Evolutionary conservation across 1,140 invertebrate genomes (phyloP), one percentile per base, ranked within the genome.

Genomic region (Cotesia chilonis): DNA sequence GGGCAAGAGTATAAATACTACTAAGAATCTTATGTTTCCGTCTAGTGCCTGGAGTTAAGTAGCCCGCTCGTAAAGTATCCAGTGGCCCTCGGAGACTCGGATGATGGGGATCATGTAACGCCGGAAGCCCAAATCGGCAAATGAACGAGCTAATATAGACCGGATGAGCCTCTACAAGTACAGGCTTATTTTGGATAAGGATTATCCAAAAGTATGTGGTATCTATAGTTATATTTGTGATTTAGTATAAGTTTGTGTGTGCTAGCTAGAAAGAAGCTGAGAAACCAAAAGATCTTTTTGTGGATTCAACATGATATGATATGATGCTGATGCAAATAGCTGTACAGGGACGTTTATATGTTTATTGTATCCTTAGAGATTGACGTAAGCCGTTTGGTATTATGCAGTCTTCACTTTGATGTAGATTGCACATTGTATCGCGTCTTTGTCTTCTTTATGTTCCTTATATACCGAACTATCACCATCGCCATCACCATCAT

Each of bases 191-290:
- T 28, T 28, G 6, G 41, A 47, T 9, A 47, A 47, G 54, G 65
- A 61, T 69, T 65, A 70, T 76, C 64, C 59, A 72, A 74, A 71
- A 76, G 69, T 52, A 71, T 59, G 74, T 59, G 72, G 74, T 70
- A 74, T 74, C 59, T 47, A 6, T 47, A 28, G 0, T 1, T 28
- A 28, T 28, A 3, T 17, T 17, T 17, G 28, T 28, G 28, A 28
- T 28, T 28, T 28, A 28, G 28, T 28, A 3, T 28, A 28, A 28
- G 28, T 28, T 2, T 28, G 28, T 28, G 28, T 28, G 28, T 28
- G 28, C 28, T 28, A 28, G 28, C 28, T 28, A 28, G 28, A 28
- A 3, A 28, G 28, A 1, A 28, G 28, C 28, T 28, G 28, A 28
- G 28, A 28, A 28, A 28, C 28, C 28, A 28, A 28, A 28, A 28